Percentiles rank a stretch among this genome's conserved stretches.
Evolutionary conservation across 2,113 vertebrate genomes (phyloP).

Genomic region (Nannospalax galili): DNA sequence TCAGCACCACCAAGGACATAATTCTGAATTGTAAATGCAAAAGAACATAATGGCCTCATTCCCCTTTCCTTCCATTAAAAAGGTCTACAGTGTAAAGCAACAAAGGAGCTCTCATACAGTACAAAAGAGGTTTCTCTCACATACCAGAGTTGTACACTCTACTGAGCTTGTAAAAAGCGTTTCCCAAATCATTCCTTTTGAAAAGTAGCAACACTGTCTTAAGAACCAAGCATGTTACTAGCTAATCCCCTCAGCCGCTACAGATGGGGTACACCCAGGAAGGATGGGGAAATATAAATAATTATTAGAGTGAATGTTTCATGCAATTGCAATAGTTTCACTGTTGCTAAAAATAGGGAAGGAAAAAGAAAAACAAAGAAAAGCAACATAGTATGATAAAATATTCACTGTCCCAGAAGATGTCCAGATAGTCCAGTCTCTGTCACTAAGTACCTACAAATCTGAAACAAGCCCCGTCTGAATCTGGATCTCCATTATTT

Average conservation of each 20-base stretch:
- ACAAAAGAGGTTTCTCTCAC: constrained; percentile 76
- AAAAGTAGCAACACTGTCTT: constrained; percentile 68
- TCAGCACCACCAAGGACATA: constrained; percentile 18
- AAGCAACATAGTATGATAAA: not conserved
- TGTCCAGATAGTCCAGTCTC: not conserved
- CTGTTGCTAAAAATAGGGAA: not conserved
- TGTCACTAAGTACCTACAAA: not conserved
- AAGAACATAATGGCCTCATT: constrained; percentile 58
- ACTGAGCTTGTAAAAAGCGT: constrained; percentile 71
- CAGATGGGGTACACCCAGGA: constrained; percentile 3
- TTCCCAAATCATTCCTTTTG: constrained; percentile 69
- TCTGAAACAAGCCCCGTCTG: not conserved
- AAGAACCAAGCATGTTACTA: constrained; percentile 64
- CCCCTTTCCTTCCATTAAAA: constrained; percentile 60
- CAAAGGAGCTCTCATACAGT: constrained; percentile 74
- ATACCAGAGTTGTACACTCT: constrained; percentile 63
- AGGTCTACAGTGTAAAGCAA: constrained; percentile 74
- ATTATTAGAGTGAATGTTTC: constrained; percentile 46
- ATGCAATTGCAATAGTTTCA: constrained; percentile 7
- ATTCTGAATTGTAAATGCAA: constrained; percentile 53
- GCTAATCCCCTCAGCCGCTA: constrained; percentile 61
- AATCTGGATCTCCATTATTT: not conserved
- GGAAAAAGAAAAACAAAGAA: constrained; percentile 33
- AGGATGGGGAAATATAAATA: constrained; percentile 22
- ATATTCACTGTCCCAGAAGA: not conserved